phyloP scores from a whole-genome alignment of 1,140 invertebrate genomes.

The Drosophila fuyamai region DNA sequence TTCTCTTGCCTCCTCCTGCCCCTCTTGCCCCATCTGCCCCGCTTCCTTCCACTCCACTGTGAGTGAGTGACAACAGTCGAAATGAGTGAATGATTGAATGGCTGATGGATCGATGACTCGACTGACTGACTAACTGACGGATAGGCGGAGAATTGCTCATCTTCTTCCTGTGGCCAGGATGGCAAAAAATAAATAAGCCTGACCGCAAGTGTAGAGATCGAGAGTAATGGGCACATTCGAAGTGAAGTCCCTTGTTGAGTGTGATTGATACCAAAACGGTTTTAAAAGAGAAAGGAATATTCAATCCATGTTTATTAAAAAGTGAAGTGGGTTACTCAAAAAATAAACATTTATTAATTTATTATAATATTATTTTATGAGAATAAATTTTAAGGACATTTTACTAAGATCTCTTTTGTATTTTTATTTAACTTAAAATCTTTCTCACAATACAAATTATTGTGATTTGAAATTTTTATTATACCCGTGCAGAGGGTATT shows the following conservation, averaged over 20 bases:
- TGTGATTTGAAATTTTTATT: no score
- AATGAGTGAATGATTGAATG: slow-evolving; percentile 72
- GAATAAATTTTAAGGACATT: no score
- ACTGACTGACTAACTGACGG: slow-evolving; percentile 29
- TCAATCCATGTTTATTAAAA: no score
- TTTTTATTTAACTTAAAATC: no score
- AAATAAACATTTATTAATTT: no score
- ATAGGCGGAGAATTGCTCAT: slow-evolving; percentile 11
- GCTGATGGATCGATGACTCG: slow-evolving; percentile 40
- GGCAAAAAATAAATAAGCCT: not conserved
- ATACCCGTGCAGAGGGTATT: no score
- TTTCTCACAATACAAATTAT: no score
- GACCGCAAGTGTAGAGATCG: not conserved
- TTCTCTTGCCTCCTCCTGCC: not conserved
- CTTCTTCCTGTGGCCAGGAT: slow-evolving; percentile 9
- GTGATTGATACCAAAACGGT: not conserved
- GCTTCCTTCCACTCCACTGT: slow-evolving; percentile 33
- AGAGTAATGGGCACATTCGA: not conserved
- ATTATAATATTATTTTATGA: no score
- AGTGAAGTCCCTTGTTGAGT: not conserved
- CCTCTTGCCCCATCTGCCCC: slow-evolving; percentile 9
- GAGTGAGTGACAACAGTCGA: slow-evolving; percentile 73
- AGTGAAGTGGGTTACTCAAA: no score
- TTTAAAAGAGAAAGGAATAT: not conserved
- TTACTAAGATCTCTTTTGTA: no score